phyloP scores from a whole-genome alignment of 1,140 invertebrate species.

The Diorhabda elongata region DNA sequence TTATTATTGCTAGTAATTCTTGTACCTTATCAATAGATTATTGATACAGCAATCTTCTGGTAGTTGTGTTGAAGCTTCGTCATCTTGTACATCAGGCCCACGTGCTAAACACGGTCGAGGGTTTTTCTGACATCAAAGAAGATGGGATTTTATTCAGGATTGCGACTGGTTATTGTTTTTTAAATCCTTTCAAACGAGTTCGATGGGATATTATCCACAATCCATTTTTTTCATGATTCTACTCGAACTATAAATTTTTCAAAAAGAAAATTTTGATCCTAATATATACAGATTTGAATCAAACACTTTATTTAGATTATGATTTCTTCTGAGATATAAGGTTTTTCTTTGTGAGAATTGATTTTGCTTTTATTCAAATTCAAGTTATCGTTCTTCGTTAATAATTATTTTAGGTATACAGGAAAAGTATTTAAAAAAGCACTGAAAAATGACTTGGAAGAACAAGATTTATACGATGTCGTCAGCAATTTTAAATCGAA shows the following conservation, averaged over 20 bases:
- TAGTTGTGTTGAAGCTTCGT: no score
- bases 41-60: no score
- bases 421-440: conserved; percentile 26
- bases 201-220: no score
- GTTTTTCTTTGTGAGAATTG: neutral
- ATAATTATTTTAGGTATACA: conserved; percentile 28
- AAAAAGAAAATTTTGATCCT: neutral
- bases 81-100: no score
- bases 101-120: no score
- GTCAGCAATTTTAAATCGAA: conserved; percentile 27
- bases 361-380: conserved; percentile 3
- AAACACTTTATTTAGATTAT: neutral
- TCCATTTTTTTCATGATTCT: neutral
- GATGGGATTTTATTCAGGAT: no score
- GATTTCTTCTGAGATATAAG: neutral
- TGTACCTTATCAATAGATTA: no score
- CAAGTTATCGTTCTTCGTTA: neutral
- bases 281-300: neutral
- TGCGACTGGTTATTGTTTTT: no score
- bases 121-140: no score
- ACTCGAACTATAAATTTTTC: neutral
- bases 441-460: conserved; percentile 26
- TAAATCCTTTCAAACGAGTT: no score
- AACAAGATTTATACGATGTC: conserved; percentile 36
- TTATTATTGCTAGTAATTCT: no score